Conservation (phyloP, 2,797 vertebrate genomes). For the Sebastes trivittatus region DNA sequence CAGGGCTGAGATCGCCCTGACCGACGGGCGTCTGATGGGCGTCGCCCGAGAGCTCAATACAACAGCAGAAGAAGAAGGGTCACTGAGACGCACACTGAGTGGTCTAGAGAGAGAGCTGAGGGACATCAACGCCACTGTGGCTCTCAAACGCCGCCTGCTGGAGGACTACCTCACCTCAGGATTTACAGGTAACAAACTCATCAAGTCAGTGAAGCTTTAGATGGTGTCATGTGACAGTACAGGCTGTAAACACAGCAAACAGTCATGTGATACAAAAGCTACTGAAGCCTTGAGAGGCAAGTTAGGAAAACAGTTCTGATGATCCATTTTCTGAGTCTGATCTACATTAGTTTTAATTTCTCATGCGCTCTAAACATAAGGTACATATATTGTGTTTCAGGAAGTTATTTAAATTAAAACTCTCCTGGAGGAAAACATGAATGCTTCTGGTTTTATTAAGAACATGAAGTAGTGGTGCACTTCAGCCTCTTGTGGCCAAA, state of each 20-base stretch:
- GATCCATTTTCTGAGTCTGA: background rate
- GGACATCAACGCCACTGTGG: conserved; percentile 78
- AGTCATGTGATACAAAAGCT: background rate
- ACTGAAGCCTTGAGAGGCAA: background rate
- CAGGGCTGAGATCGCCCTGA: conserved; percentile 85
- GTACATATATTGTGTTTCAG: no score
- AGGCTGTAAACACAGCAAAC: background rate
- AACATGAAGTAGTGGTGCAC: no score
- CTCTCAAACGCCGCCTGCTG: conserved; percentile 63
- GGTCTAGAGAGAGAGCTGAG: conserved; percentile 73
- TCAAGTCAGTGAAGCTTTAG: background rate
- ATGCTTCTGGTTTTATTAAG: no score
- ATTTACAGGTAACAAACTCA: conserved; percentile 77
- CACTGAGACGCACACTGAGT: conserved; percentile 59
- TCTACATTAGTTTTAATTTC: no score
- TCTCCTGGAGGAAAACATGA: no score
- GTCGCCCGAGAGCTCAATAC: conserved; percentile 75
- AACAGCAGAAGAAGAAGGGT: conserved; percentile 52
- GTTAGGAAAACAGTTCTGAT: background rate
- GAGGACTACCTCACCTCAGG: conserved; percentile 68
- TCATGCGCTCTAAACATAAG: no score
- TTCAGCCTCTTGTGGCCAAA: no score
- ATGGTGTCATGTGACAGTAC: background rate
- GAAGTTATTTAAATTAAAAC: no score
- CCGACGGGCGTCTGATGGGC: conserved; percentile 84